Evolutionary conservation across 2,797 vertebrate species (phyloP), one percentile per base, ranked within the genome.

Genomic region (Staurois parvus): DNA sequence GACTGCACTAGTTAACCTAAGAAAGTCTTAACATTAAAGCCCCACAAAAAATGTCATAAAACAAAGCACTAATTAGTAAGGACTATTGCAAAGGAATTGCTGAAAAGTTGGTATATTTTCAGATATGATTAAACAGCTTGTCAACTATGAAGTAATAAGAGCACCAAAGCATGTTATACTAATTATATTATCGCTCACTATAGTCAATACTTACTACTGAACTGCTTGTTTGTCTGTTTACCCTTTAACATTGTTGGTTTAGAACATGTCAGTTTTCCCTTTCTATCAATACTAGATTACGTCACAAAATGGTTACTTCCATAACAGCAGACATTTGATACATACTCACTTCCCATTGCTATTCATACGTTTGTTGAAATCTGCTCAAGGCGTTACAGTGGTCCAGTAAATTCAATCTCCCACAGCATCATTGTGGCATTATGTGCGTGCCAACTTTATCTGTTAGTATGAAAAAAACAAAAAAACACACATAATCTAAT

Each of bases 1-100:
- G 40, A 73, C 45, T 42, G 72, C 37, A 48, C 40, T 32, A 28
- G 26, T 42, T 45, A 73, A 42, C 24, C 7, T 24, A 37, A 7
- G n/a, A 73, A 73, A 12, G 40, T 4, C 42, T 73, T 73, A 73
- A 40, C 40, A 73, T 40, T 45, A 45, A 45, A 73, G 40, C 37
- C 12, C 30, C 37, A 73, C 37, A 45, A 73, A 48, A 11, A 21
- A 73, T 9, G 6, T 48, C 13, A 29, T 66, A 66, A 66, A 66
- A 66, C 64, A 3, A 29, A 66, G 10, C 29, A 24, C 52, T 59
- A 59, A 24, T 59, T 59, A 59, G 64, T 66, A 66, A 28, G n/a
- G 64, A 29, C 64, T 26, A 26, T 11, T 28, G 28, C n/a, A 29
- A 66, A 66, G 64, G 64, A 66, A 11, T 26, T 66, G 26, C 26